Conservation (phyloP, 2,797 vertebrate species). For the Danio albolineatus region DNA sequence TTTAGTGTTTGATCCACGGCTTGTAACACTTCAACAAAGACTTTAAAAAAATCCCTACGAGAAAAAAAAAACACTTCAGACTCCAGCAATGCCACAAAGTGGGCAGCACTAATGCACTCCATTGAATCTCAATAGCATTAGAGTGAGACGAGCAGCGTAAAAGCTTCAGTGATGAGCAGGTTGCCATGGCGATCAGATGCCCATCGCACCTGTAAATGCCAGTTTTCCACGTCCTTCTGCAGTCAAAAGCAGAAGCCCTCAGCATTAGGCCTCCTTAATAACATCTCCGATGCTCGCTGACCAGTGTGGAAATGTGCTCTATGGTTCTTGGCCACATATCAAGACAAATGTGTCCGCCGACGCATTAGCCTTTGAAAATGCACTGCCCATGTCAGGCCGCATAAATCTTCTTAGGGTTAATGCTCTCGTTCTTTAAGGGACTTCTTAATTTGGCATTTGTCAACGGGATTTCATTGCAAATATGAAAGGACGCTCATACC, state of each 20-base stretch:
- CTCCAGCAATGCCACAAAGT: too few relatives aligned
- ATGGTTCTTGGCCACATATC: not conserved
- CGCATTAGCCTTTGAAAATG: conserved; percentile 32
- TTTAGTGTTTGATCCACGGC: too few relatives aligned
- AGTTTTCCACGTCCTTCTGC: not conserved
- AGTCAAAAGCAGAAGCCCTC: not conserved
- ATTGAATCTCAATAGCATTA: conserved; percentile 7
- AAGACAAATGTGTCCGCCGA: conserved; percentile 35
- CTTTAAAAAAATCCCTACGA: too few relatives aligned
- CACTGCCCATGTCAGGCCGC: conserved; percentile 22
- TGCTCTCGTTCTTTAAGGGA: conserved; percentile 14
- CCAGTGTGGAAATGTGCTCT: conserved; percentile 23
- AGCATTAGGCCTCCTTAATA: not conserved
- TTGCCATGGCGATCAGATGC: conserved; percentile 44
- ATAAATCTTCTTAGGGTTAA: conserved; percentile 33
- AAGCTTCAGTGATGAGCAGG: conserved; percentile 18
- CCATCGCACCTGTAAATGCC: not conserved
- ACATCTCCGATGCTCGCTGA: conserved; percentile 12
- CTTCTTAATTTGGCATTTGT: conserved; percentile 34
- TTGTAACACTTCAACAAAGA: too few relatives aligned
- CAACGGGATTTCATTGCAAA: conserved; percentile 17
- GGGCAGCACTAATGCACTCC: too few relatives aligned
- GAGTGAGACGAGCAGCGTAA: not conserved
- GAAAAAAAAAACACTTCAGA: too few relatives aligned
- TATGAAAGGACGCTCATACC: conserved; percentile 1